These are phyloP conservation scores for Cetonia aurata DNA, from an alignment of 2,888 invertebrate genomes.

Conservation along the genomic window DNA sequence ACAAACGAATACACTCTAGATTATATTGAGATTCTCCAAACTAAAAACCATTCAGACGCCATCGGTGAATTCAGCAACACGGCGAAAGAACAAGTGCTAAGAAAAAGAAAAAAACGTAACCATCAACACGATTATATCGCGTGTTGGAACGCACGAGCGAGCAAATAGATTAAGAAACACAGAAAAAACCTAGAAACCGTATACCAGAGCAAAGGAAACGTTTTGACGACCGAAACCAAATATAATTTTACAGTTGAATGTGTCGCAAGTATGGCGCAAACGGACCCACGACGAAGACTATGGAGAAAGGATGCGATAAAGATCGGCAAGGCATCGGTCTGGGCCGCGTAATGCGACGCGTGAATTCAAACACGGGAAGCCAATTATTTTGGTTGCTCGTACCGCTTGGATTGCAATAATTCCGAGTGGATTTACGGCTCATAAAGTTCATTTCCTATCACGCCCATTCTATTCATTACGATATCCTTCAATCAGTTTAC, in stretches of 20 bases:
- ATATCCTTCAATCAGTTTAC: background rate
- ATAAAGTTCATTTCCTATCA: slow-evolving; percentile 31
- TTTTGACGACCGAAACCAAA: slow-evolving; percentile 45
- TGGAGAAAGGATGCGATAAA: slow-evolving; percentile 29
- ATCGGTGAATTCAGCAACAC: slow-evolving; percentile 3
- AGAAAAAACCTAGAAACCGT: slow-evolving; percentile 34
- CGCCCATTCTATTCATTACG: slow-evolving; percentile 11
- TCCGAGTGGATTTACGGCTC: slow-evolving; percentile 28
- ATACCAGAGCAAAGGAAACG: slow-evolving; percentile 39
- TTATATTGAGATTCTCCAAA: background rate
- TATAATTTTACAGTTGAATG: slow-evolving; percentile 44
- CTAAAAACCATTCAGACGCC: slow-evolving; percentile 17
- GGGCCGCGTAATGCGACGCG: slow-evolving; percentile 14
- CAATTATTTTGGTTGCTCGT: slow-evolving; percentile 33
- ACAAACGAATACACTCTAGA: slow-evolving; percentile 5
- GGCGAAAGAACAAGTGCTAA: slow-evolving; percentile 23
- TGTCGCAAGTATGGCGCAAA: slow-evolving; percentile 41
- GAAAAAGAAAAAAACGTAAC: slow-evolving; percentile 50
- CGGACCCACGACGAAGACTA: slow-evolving; percentile 43
- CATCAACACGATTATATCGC: slow-evolving; percentile 55
- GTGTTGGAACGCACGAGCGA: slow-evolving; percentile 57
- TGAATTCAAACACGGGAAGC: slow-evolving; percentile 37
- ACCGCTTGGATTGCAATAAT: slow-evolving; percentile 31
- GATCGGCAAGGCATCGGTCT: slow-evolving; percentile 21
- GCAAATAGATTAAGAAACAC: slow-evolving; percentile 52